Evolutionary conservation across 1,140 invertebrate genomes (phyloP).

Genomic region (Hesperophylax magnus): DNA sequence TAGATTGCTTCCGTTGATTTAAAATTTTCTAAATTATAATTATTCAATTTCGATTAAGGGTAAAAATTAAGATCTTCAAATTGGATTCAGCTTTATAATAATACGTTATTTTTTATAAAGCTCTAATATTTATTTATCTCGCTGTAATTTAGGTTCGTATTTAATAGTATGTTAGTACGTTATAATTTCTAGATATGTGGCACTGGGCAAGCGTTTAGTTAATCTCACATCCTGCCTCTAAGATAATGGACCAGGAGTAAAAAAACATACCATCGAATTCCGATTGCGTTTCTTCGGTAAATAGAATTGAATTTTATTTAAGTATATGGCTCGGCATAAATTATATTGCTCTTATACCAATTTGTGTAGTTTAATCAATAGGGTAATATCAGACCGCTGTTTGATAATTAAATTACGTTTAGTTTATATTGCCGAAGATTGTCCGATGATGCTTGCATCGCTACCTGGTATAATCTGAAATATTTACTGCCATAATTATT

Average conservation of each 20-base stretch:
- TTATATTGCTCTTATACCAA: conserved; percentile 11
- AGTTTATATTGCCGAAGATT: conserved; percentile 18
- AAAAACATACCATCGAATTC: conserved; percentile 21
- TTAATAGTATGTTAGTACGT: neutral
- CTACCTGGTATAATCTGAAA: neutral
- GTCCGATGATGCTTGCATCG: neutral
- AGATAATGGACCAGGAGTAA: conserved; percentile 17
- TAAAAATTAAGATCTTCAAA: no score
- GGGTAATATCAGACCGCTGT: conserved; percentile 11
- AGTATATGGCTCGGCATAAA: conserved; percentile 21
- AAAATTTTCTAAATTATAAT: no score
- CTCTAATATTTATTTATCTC: conserved; percentile 1
- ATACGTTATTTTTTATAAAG: no score
- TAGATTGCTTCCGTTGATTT: no score
- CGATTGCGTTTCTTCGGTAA: conserved; percentile 16
- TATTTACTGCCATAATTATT: neutral
- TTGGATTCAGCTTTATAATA: no score
- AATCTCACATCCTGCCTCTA: conserved; percentile 38
- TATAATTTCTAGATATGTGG: conserved; percentile 22
- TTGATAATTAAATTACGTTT: conserved; percentile 35
- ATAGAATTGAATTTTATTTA: conserved; percentile 29
- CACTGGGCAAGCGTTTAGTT: conserved; percentile 11
- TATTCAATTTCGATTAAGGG: no score
- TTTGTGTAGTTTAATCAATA: conserved; percentile 21
- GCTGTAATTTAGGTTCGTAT: conserved; percentile 21